These are phyloP conservation scores for Rhagoletis pomonella DNA, from an alignment of 1,140 invertebrate species.

Conservation along the genomic window DNA sequence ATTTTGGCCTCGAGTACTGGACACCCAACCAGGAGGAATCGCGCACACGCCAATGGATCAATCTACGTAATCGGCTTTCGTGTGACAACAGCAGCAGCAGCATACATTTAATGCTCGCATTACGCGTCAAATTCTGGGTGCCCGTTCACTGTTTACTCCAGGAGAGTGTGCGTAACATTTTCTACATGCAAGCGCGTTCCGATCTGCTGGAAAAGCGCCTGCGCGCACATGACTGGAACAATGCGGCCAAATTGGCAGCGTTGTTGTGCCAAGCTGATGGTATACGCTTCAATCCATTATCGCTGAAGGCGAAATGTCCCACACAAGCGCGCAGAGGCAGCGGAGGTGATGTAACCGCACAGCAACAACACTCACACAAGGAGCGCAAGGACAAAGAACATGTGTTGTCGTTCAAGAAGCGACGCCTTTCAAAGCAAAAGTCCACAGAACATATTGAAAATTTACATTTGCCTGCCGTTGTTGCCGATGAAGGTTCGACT, in stretches of 20 bases:
- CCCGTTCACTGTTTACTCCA: conserved; percentile 89
- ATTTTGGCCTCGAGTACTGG: conserved; percentile 83
- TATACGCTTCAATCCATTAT: conserved; percentile 66
- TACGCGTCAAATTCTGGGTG: conserved; percentile 91
- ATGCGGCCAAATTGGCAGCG: conserved; percentile 83
- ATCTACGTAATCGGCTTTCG: conserved; percentile 85
- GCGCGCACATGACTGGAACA: conserved; percentile 80
- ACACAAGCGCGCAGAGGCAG: conserved; percentile 64
- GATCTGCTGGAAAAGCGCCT: conserved; percentile 84
- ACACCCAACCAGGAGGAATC: conserved; percentile 70
- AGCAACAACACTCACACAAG: conserved; percentile 60
- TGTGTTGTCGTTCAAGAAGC: conserved; percentile 70
- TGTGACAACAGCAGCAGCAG: conserved; percentile 77
- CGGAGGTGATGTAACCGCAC: conserved; percentile 60
- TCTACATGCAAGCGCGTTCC: conserved; percentile 86
- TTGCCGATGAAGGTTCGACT: background rate
- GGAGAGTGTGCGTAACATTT: conserved; percentile 87
- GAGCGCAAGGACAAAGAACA: conserved; percentile 72
- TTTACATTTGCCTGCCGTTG: background rate
- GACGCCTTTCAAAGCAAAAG: conserved; percentile 71
- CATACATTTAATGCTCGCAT: conserved; percentile 77
- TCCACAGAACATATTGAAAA: conserved; percentile 69
- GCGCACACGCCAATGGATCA: conserved; percentile 82
- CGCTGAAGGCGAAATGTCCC: conserved; percentile 68
- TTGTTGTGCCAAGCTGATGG: conserved; percentile 81